A percentile compares a stretch with the other conserved stretches of the same genome.
These are phyloP conservation scores for Thunnus maccoyii DNA, from an alignment of 2,113 vertebrate species.

Conservation along the genomic window DNA sequence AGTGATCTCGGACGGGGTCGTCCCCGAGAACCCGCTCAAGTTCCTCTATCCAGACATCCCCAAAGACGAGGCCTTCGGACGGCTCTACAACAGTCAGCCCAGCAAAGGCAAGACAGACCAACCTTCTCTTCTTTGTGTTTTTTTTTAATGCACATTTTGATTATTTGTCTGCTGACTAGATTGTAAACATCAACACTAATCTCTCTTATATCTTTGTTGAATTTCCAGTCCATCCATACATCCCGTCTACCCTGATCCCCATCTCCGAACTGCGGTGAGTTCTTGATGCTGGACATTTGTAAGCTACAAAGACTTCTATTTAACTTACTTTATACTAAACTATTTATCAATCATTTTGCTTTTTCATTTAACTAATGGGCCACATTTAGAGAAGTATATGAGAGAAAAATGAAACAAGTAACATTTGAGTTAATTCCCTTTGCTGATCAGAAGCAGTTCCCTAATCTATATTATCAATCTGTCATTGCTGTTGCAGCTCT, in stretches of 20 bases:
- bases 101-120: slow-evolving; percentile 86
- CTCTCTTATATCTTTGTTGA: slow-evolving; percentile 21
- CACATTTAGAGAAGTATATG: neutral
- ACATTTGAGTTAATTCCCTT: too few species aligned
- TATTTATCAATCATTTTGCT: neutral
- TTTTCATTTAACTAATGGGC: neutral
- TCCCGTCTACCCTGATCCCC: slow-evolving; percentile 93
- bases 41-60: slow-evolving; percentile 96
- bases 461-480: neutral
- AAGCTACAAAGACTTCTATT: neutral
- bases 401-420: too few species aligned
- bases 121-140: neutral
- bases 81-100: slow-evolving; percentile 95
- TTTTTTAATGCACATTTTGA: neutral
- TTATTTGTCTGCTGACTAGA: neutral
- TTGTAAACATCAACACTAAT: neutral
- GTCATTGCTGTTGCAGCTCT: slow-evolving; percentile 29
- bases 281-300: slow-evolving; percentile 7
- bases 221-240: slow-evolving; percentile 86
- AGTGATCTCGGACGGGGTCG: slow-evolving; percentile 93
- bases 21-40: slow-evolving; percentile 95
- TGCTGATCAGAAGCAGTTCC: neutral
- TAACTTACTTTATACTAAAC: neutral
- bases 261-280: slow-evolving; percentile 94
- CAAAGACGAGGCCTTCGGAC: slow-evolving; percentile 96